These are phyloP conservation scores for Balanococcus diminutus DNA, from an alignment of 2,888 invertebrate species.

Conservation along the genomic window DNA sequence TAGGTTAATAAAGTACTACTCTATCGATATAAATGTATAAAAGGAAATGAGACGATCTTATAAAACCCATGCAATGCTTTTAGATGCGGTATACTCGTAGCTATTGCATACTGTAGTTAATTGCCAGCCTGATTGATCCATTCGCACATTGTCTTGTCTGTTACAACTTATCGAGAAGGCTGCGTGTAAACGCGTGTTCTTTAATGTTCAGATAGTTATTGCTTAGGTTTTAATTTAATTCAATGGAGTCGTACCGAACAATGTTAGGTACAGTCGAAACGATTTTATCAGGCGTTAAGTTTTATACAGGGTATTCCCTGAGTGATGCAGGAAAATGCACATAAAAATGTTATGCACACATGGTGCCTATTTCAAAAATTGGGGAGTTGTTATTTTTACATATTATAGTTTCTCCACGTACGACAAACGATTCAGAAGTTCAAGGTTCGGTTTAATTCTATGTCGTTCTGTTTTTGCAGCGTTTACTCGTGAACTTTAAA, in stretches of 20 bases:
- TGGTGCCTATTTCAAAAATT: no score
- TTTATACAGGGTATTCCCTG: background rate
- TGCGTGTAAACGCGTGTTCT: constrained; percentile 16
- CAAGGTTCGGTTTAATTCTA: no score
- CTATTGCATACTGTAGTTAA: no score
- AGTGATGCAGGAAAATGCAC: no score
- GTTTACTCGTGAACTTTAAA: no score
- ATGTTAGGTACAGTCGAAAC: background rate
- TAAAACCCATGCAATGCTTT: background rate
- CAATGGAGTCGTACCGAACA: background rate
- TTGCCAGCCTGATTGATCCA: constrained; percentile 23
- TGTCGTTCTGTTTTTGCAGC: no score
- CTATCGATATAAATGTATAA: background rate
- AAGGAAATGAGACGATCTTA: background rate
- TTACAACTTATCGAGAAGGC: background rate
- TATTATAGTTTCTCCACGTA: no score
- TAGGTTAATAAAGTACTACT: background rate
- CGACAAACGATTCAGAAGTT: no score
- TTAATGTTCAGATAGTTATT: background rate
- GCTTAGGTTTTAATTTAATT: background rate
- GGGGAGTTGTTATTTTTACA: no score
- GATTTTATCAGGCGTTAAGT: background rate
- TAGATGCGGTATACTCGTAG: background rate
- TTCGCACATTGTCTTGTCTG: background rate
- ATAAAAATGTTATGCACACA: no score